Conservation (phyloP, 2,113 vertebrate genomes). For the Herpetotheres cachinnans region DNA sequence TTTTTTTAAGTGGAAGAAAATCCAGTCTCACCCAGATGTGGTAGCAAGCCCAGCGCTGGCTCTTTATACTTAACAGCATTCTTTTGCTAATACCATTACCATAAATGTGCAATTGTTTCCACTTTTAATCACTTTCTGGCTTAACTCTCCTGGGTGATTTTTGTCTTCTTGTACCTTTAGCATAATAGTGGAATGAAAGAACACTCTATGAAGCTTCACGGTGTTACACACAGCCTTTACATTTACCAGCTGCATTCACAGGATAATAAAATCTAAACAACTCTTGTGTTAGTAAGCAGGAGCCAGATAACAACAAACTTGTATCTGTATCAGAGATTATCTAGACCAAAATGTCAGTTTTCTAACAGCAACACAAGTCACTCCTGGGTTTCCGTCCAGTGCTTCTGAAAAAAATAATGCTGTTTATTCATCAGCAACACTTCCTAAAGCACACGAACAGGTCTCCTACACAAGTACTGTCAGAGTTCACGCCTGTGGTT, state of each 20-base stretch:
- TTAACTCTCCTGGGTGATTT: neutral
- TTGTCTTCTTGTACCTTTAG: neutral
- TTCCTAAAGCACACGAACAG: neutral
- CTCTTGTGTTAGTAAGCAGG: neutral
- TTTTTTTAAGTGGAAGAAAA: neutral
- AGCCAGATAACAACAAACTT: too few relatives aligned
- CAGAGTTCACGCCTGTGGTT: neutral
- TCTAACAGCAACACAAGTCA: neutral
- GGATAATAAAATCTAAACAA: neutral
- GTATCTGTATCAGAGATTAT: too few relatives aligned
- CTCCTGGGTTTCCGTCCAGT: neutral
- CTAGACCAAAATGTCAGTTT: neutral
- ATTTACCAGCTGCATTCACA: neutral
- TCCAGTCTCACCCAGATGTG: fast-evolving
- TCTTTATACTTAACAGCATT: neutral
- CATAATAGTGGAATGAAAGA: neutral
- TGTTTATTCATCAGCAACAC: neutral
- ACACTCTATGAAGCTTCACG: neutral
- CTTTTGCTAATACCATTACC: neutral
- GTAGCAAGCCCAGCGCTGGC: neutral
- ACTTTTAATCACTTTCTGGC: neutral
- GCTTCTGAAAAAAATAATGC: neutral
- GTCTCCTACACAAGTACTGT: neutral
- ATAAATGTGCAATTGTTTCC: neutral
- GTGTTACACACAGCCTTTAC: neutral